A percentile compares a stretch with the other conserved stretches of the same genome.
phyloP scores from a whole-genome alignment of 2,888 invertebrate species.

The Eristalis arbustorum region DNA sequence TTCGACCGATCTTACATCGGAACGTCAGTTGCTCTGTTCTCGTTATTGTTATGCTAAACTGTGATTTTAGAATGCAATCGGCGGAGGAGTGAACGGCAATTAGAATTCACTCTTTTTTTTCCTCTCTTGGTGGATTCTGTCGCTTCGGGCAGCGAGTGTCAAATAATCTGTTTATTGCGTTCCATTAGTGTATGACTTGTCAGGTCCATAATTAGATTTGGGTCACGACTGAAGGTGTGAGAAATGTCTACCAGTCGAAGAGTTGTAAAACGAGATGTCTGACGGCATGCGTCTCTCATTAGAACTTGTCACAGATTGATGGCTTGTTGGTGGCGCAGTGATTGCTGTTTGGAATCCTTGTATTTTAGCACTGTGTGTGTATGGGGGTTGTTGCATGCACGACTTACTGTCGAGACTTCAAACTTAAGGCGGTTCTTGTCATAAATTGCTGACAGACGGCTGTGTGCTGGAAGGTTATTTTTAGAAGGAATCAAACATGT shows the following conservation, averaged over 20 bases:
- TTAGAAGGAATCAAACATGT: no score
- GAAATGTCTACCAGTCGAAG: conserved; percentile 3
- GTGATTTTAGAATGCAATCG: conserved; percentile 5
- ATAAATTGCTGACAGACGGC: no score
- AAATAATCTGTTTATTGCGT: conserved; percentile 13
- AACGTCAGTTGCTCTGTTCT: neutral
- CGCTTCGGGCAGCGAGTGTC: conserved; percentile 4
- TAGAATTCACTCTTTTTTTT: neutral
- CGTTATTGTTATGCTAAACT: conserved; percentile 45
- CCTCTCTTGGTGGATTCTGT: conserved; percentile 10
- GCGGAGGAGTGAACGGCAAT: neutral
- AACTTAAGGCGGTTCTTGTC: no score
- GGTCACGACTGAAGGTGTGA: conserved; percentile 28
- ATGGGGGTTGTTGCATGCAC: neutral
- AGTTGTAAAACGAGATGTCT: neutral
- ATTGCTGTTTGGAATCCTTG: neutral
- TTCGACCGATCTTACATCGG: conserved; percentile 11
- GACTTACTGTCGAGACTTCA: no score
- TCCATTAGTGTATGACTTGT: conserved; percentile 3
- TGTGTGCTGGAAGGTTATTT: no score
- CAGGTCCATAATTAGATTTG: conserved; percentile 2
- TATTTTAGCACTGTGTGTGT: neutral
- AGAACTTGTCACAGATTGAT: neutral
- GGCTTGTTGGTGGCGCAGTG: neutral
- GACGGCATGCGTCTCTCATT: neutral